Base-by-base conservation (phyloP, 35 echinoderm and acorn worm species). In the Apostichopus californicus region DNA sequence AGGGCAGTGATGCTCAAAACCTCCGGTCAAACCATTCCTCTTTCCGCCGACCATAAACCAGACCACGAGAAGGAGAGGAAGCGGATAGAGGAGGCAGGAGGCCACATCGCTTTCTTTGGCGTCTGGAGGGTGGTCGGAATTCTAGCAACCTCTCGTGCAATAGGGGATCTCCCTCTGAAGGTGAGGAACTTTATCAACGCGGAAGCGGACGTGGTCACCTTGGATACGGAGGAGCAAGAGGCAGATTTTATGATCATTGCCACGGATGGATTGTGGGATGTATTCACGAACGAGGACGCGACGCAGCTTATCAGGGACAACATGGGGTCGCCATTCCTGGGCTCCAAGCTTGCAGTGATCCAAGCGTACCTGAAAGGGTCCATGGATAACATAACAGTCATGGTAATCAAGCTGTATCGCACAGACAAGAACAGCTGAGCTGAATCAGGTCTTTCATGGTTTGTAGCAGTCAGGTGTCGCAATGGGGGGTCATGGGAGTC, bases 181-280 rank as follows among this genome's bases (percentile, higher is more conserved):
- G 91, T 96, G 63, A 88, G 88, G 13, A 99, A 98, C 56, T 91
- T 96, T 54, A 18, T 99, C 4, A 89, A 94, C 11, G 95, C 97
- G 4, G 95, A 99, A 52, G 95, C 97, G 4, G 97, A 99, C 78
- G 95, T 99, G 5, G 89, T 94, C 60, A 90, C 81, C 8, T 88
- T 99, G 78, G 79, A 96, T 63, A 54, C 96, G 9, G 65, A 72
- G 0, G 82, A 94, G 57, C 66, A 86, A 26, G 78, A 96, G 55
- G 95, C 97, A 24, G 91, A 95, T 66, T 99, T 99, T 64, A 78
- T 99, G 81, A 95, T 99, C 55, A 87, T 99, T 20, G 95, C 95
- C 84, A 96, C 91, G 6, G 97, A 98, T 95, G 97, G 97, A 92
- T 92, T 99, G 82, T 99, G 95, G 97, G 97, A 96, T 77, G 93